Evolutionary conservation across 2,797 vertebrate species (phyloP), one percentile per base, ranked within the genome.

Genomic region (Vireo griseus): DNA sequence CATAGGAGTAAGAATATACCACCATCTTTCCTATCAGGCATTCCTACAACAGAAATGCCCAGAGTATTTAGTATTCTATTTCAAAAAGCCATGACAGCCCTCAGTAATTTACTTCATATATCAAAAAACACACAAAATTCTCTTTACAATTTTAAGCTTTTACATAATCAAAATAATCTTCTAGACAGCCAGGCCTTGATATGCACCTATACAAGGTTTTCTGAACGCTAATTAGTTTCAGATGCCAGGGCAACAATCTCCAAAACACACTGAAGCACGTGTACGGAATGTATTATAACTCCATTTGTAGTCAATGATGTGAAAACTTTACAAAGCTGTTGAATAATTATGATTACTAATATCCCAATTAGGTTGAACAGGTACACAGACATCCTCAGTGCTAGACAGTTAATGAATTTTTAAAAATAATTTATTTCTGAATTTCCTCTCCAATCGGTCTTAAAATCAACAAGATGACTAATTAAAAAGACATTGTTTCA

Each of bases 341-440:
- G 91, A 95, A 94, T 95, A 95, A 91, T 91, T 91, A 92, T 94
- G 92, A 95, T 96, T 91, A 92, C 75, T 96, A 95, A 96, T 96
- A 92, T 92, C 57, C 81, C 57, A 96, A 92, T 96, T 94, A 96
- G 75, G 75, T 14, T 55, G 57, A 91, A 58, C 61, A 94, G 92
- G 65, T 96, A 92, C 85, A 94, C 77, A 91, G 94, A 86, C 65
- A 90, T 62, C n/a, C 78, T 66, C 21, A 67, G 57, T 59, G 20
- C 29, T 33, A 79, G 52, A 71, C 26, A 40, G 4, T 47, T 92
- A 62, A 79, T 39, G 54, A 73, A 52, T 85, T 89, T 91, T 81
- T 5, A 0, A 50, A 87, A 91, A 82, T 22, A 55, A 47, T 48
- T 82, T 35, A 45, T 61, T 92, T 76, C 37, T 52, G n/a, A 73